phyloP scores from a whole-genome alignment of 2,797 vertebrate species.

The Mormyrus hasselquistii region DNA sequence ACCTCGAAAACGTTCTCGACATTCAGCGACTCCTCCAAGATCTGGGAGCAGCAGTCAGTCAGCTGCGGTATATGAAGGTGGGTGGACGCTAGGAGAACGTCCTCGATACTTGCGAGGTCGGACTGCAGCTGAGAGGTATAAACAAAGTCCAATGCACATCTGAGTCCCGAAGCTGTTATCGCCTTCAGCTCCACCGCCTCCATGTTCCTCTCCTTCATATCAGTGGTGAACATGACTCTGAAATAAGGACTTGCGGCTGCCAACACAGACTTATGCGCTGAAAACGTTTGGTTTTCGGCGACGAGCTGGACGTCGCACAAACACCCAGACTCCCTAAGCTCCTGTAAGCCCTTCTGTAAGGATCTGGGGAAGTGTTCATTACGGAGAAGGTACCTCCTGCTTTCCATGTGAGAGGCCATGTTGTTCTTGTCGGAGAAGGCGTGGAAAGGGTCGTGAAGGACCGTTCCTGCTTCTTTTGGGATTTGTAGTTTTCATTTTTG shows the following conservation, averaged over 20 bases:
- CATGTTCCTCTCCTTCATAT: conserved; percentile 25
- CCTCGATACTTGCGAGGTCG: conserved; percentile 21
- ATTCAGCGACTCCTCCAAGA: conserved; percentile 15
- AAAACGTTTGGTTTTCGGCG: conserved; percentile 22
- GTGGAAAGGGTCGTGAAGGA: neutral
- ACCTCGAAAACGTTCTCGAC: conserved; percentile 21
- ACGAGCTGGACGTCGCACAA: conserved; percentile 25
- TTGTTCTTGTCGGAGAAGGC: conserved; percentile 16
- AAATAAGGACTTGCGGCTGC: conserved; percentile 28
- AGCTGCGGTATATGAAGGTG: conserved; percentile 22
- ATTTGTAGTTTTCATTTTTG: conserved; percentile 10
- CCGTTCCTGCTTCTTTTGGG: neutral
- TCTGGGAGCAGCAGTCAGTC: conserved; percentile 24
- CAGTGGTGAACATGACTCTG: conserved; percentile 24
- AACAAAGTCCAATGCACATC: conserved; percentile 22
- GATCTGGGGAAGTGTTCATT: conserved; percentile 18
- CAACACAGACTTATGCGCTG: conserved; percentile 23
- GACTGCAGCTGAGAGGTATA: conserved; percentile 23
- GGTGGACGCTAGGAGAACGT: conserved; percentile 23
- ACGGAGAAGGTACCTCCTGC: conserved; percentile 14
- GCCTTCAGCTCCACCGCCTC: conserved; percentile 26
- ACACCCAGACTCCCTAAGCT: conserved; percentile 23
- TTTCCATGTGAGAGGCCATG: conserved; percentile 21
- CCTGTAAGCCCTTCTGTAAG: conserved; percentile 23
- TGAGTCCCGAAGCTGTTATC: conserved; percentile 20